Percentiles rank a stretch among this genome's conserved stretches.
Evolutionary conservation across 2,797 vertebrate species (phyloP).

Genomic region (Apodemus agrarius): DNA sequence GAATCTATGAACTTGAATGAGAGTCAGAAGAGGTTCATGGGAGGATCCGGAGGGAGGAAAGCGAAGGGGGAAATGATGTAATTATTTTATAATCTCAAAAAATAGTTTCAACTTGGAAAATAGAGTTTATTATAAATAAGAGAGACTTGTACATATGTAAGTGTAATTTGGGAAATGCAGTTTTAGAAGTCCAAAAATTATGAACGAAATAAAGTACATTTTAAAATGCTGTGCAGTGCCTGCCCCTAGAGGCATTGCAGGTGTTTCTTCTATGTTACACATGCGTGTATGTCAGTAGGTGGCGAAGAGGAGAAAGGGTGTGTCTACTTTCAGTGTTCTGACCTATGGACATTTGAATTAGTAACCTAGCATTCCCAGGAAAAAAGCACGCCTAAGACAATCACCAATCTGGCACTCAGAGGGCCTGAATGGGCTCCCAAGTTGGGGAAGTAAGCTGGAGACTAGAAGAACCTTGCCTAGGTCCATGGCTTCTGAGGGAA

Average conservation of each 20-base stretch:
- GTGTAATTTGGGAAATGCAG: background rate
- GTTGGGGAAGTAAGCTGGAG: too few species aligned
- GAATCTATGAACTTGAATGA: background rate
- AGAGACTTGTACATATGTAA: background rate
- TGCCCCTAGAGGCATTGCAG: too few species aligned
- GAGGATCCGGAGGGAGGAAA: background rate
- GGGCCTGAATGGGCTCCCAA: too few species aligned
- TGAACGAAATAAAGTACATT: background rate
- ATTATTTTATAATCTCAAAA: background rate
- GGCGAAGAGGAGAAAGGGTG: too few species aligned
- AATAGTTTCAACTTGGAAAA: background rate
- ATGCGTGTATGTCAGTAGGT: too few species aligned
- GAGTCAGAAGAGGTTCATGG: background rate
- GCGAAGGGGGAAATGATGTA: background rate
- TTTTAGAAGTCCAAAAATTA: background rate
- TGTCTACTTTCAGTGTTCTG: too few species aligned
- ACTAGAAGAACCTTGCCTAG: background rate
- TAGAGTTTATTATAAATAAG: background rate
- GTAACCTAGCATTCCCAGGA: too few species aligned
- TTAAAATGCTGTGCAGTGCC: background rate
- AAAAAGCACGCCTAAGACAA: too few species aligned
- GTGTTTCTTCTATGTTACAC: too few species aligned
- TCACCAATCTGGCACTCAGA: too few species aligned
- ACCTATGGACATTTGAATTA: too few species aligned
- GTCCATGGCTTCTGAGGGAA: background rate